These are phyloP conservation scores for Drosophila santomea DNA, from an alignment of 1,140 invertebrate species.

Conservation along the genomic window DNA sequence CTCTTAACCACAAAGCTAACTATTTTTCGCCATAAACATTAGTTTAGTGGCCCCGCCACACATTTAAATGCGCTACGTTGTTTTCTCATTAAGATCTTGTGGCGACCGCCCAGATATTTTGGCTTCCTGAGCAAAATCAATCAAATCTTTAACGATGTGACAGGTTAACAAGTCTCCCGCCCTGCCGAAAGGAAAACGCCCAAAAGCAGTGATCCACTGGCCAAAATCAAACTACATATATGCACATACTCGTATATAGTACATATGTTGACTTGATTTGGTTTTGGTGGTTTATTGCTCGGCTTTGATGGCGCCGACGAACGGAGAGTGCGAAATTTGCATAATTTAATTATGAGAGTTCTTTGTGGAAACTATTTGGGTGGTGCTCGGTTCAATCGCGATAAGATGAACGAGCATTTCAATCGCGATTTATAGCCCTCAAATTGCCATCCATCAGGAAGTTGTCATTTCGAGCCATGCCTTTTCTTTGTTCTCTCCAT, in stretches of 20 bases:
- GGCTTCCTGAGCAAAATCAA: conserved; percentile 76
- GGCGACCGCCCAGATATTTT: conserved; percentile 45
- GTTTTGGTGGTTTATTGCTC: conserved; percentile 55
- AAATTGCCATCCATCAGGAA: conserved; percentile 68
- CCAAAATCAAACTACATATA: conserved; percentile 7
- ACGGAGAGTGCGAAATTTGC: conserved; percentile 68
- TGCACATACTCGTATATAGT: neutral
- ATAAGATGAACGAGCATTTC: conserved; percentile 67
- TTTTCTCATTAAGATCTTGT: conserved; percentile 68
- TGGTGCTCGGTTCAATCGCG: conserved; percentile 56
- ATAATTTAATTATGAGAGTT: conserved; percentile 82
- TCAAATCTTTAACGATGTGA: conserved; percentile 78
- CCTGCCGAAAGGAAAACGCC: conserved; percentile 28
- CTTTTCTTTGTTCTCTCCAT: conserved; percentile 11
- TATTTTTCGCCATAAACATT: conserved; percentile 33
- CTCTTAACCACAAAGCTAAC: conserved; percentile 10
- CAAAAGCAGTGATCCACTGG: conserved; percentile 23
- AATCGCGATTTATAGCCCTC: conserved; percentile 59
- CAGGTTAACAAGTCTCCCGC: conserved; percentile 38
- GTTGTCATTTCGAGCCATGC: conserved; percentile 16
- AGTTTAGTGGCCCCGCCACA: conserved; percentile 66
- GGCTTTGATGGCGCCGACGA: conserved; percentile 66
- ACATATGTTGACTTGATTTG: conserved; percentile 15
- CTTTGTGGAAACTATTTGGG: conserved; percentile 75
- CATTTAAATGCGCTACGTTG: conserved; percentile 78